phyloP scores from a whole-genome alignment of 2,113 vertebrate species.

The Isurus oxyrinchus region DNA sequence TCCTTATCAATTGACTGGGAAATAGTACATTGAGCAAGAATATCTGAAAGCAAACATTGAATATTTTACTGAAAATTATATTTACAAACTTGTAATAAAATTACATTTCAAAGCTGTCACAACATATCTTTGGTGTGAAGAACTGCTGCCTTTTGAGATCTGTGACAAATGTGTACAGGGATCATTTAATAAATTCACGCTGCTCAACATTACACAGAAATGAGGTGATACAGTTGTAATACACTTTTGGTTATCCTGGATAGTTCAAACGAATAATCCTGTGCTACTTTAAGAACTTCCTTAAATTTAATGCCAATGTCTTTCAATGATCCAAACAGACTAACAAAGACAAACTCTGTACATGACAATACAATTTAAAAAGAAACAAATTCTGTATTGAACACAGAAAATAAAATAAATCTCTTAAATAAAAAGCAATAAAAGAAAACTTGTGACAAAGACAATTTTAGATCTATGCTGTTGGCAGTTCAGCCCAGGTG shows the following conservation, averaged over 20 bases:
- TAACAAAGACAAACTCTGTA: not conserved
- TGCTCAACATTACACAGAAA: not conserved
- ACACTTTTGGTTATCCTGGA: not conserved
- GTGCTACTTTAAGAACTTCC: not conserved
- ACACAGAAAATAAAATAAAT: conserved; percentile 29
- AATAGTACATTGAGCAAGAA: not conserved
- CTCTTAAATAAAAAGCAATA: not conserved
- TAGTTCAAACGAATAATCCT: not conserved
- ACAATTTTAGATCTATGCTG: not conserved
- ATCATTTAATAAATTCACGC: not conserved
- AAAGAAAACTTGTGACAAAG: not conserved
- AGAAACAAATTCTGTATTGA: not conserved
- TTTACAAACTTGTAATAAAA: not conserved
- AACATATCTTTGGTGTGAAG: not conserved
- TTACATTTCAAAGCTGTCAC: not conserved
- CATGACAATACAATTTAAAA: too few relatives aligned
- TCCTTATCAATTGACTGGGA: not conserved
- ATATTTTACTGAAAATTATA: not conserved
- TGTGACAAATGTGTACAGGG: not conserved
- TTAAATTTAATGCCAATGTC: not conserved
- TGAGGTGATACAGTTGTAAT: conserved; percentile 3
- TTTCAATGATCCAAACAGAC: not conserved
- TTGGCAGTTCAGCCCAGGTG: not conserved
- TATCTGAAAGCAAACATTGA: not conserved
- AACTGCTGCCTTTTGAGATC: not conserved